Conservation (phyloP, 2,888 invertebrate genomes). For the Xestia rhomboidea region DNA sequence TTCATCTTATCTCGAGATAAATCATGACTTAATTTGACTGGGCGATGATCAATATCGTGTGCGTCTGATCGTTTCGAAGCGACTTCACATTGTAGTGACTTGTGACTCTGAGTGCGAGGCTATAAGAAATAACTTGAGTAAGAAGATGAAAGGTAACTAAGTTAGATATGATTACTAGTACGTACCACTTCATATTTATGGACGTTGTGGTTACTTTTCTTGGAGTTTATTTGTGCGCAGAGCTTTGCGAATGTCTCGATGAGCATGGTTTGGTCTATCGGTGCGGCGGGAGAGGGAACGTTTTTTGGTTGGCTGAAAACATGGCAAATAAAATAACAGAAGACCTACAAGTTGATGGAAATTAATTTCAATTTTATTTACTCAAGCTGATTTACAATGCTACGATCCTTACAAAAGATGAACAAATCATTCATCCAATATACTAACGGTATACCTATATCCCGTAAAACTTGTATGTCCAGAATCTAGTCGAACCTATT, state of each 20-base stretch:
- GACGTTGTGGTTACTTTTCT: constrained; percentile 67
- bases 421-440: not conserved
- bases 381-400: not conserved
- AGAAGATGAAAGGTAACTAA: not conserved
- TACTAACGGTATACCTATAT: not conserved
- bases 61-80: constrained; percentile 67
- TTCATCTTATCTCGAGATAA: constrained; percentile 73
- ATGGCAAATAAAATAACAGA: not conserved
- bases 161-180: constrained; percentile 15
- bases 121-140: constrained; percentile 64
- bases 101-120: constrained; percentile 84
- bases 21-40: constrained; percentile 73
- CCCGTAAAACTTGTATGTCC: not conserved
- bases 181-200: constrained; percentile 73
- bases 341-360: not conserved
- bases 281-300: constrained; percentile 59
- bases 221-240: constrained; percentile 80
- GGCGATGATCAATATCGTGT: constrained; percentile 74
- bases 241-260: constrained; percentile 85
- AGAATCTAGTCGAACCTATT: not conserved
- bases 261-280: constrained; percentile 77
- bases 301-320: constrained; percentile 72
- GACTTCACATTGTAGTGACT: constrained; percentile 86
- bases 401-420: not conserved
- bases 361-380: not conserved